A percentile compares a stretch with the other conserved stretches of the same genome.
These are phyloP conservation scores for Eira barbara DNA, from an alignment of 2,113 vertebrate species.

Conservation along the genomic window DNA sequence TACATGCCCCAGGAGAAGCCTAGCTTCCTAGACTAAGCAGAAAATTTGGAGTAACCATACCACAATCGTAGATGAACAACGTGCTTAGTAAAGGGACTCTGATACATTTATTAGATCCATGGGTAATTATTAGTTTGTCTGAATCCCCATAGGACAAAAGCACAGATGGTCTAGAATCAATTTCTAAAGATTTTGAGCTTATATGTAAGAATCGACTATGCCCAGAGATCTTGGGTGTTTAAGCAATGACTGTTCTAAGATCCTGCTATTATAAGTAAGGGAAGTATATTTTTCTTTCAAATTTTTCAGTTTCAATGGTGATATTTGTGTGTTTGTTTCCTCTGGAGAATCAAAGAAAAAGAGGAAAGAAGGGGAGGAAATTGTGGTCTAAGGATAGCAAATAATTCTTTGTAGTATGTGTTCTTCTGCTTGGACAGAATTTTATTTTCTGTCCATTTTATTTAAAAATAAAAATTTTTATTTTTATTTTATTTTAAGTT, in stretches of 20 bases:
- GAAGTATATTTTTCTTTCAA: slow-evolving; percentile 2
- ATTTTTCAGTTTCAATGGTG: not conserved
- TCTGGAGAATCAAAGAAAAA: slow-evolving; percentile 1
- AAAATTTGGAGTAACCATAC: not conserved
- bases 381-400: not conserved
- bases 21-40: not conserved
- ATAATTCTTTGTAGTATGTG: not conserved
- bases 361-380: not conserved
- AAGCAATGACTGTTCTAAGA: not conserved
- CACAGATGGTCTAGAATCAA: slow-evolving; percentile 1
- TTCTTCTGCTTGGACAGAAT: not conserved
- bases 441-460: not conserved
- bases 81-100: not conserved
- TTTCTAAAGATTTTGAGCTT: not conserved
- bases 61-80: not conserved
- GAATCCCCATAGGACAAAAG: not conserved
- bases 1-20: not conserved
- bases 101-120: not conserved
- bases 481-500: not conserved
- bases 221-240: not conserved
- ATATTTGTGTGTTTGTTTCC: slow-evolving; percentile 6
- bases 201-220: not conserved
- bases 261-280: not conserved
- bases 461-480: no score
- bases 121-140: not conserved